Percentiles rank a stretch among this genome's conserved stretches.
phyloP scores from a whole-genome alignment of 2,113 vertebrate species.

The Hippocampus guttulatus region DNA sequence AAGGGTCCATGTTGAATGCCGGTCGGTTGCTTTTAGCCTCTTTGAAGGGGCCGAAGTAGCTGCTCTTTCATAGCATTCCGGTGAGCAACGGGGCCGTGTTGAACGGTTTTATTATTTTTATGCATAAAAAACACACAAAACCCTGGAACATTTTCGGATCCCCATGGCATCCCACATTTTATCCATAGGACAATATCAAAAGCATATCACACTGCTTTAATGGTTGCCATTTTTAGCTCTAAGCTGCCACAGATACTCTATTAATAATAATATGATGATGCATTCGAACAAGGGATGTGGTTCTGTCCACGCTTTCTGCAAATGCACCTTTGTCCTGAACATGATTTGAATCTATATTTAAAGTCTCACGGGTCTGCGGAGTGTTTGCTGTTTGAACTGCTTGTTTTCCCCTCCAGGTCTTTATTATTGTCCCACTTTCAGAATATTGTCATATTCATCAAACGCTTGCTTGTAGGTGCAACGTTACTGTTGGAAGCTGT shows the following conservation, averaged over 20 bases:
- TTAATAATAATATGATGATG: not conserved
- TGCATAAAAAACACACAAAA: not conserved
- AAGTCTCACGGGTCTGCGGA: conserved; percentile 2
- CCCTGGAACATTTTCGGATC: no score
- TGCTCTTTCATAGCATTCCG: conserved; percentile 54
- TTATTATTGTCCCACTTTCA: conserved; percentile 35
- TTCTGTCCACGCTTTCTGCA: not conserved
- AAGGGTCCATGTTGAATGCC: conserved; percentile 64
- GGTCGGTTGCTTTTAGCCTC: not conserved
- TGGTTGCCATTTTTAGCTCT: not conserved
- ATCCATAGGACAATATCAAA: not conserved
- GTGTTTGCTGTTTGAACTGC: not conserved
- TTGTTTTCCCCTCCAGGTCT: conserved; percentile 31
- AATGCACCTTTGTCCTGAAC: not conserved
- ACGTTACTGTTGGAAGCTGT: conserved; percentile 47
- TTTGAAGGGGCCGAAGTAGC: not conserved
- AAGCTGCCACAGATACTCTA: not conserved
- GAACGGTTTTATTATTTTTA: not conserved
- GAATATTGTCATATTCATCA: conserved; percentile 37
- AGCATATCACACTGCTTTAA: not conserved
- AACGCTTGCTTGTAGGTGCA: conserved; percentile 42
- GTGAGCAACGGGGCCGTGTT: conserved; percentile 39
- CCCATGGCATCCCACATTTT: not conserved
- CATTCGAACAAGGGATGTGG: not conserved
- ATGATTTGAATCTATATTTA: not conserved